Evolutionary conservation across 2,888 invertebrate genomes (phyloP).

Genomic region (Lasioglossum lativentre): DNA sequence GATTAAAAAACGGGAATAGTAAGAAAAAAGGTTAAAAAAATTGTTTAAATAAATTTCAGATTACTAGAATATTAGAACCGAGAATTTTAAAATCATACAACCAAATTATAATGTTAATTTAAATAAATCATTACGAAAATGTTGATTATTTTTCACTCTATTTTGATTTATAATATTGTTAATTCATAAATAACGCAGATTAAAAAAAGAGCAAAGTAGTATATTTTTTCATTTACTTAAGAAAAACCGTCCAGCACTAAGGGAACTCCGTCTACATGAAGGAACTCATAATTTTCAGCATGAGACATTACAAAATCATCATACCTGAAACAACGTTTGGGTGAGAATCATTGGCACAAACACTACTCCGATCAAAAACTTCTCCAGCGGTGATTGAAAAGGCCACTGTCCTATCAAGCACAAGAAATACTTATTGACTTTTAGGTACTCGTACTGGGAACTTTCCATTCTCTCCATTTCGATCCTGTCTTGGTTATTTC

Average conservation of each 20-base stretch:
- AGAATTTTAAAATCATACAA: no score
- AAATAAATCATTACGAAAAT: no score
- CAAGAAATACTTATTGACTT: conserved; percentile 54
- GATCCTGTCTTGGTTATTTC: not conserved
- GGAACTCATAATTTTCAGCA: not conserved
- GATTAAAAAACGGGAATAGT: no score
- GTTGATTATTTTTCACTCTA: not conserved
- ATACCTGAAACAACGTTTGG: conserved; percentile 72
- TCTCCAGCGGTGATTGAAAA: conserved; percentile 64
- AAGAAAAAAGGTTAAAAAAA: no score
- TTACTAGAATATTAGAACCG: no score
- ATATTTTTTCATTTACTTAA: not conserved
- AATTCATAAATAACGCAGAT: not conserved
- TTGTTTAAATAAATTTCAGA: no score
- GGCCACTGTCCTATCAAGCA: conserved; percentile 73
- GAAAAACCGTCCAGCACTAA: not conserved
- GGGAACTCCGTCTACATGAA: not conserved
- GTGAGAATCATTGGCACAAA: conserved; percentile 57
- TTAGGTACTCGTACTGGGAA: conserved; percentile 52
- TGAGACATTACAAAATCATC: not conserved
- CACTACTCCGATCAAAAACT: conserved; percentile 53
- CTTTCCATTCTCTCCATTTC: conserved; percentile 45
- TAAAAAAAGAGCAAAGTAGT: no score
- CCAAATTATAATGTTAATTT: no score
- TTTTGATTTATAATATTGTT: not conserved